Evolutionary conservation across 2,797 vertebrate genomes (phyloP).

Genomic region (Sebastes steindachneri): DNA sequence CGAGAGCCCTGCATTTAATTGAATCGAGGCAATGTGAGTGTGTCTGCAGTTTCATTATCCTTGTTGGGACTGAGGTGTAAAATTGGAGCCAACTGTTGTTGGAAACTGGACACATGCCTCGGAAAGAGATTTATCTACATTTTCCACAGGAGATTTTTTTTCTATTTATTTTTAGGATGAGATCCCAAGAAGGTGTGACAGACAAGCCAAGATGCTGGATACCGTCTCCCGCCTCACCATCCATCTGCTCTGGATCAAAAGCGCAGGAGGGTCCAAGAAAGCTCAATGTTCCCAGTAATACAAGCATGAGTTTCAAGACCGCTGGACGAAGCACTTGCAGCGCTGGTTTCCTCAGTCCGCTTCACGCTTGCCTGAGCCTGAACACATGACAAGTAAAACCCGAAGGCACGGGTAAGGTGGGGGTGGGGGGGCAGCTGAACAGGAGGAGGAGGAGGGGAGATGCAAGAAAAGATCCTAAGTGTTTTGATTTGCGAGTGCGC

Average conservation of each 20-base stretch:
- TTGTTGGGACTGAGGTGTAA: background rate
- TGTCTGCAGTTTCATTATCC: background rate
- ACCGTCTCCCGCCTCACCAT: conserved; percentile 26
- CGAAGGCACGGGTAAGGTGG: conserved; percentile 41
- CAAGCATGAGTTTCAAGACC: conserved; percentile 53
- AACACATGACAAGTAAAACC: conserved; percentile 78
- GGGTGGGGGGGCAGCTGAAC: conserved; percentile 1
- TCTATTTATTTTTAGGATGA: background rate
- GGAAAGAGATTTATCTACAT: conserved; percentile 1
- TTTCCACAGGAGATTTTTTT: conserved; percentile 1
- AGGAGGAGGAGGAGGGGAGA: conserved; percentile 62
- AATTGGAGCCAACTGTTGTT: background rate
- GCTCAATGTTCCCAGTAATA: conserved; percentile 56
- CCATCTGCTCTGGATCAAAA: conserved; percentile 49
- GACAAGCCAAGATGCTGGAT: conserved; percentile 35
- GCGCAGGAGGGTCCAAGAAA: conserved; percentile 8
- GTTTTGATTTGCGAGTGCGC: conserved; percentile 70
- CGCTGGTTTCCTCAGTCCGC: conserved; percentile 44
- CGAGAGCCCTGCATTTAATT: background rate
- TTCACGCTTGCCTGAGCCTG: conserved; percentile 76
- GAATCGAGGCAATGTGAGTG: background rate
- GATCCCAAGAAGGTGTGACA: conserved; percentile 25
- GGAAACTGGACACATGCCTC: background rate
- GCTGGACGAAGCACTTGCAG: conserved; percentile 71
- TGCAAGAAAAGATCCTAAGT: conserved; percentile 64